Percentiles rank a stretch among this genome's conserved stretches.
Evolutionary conservation across 2,113 vertebrate genomes (phyloP).

Genomic region (Pantherophis guttatus): DNA sequence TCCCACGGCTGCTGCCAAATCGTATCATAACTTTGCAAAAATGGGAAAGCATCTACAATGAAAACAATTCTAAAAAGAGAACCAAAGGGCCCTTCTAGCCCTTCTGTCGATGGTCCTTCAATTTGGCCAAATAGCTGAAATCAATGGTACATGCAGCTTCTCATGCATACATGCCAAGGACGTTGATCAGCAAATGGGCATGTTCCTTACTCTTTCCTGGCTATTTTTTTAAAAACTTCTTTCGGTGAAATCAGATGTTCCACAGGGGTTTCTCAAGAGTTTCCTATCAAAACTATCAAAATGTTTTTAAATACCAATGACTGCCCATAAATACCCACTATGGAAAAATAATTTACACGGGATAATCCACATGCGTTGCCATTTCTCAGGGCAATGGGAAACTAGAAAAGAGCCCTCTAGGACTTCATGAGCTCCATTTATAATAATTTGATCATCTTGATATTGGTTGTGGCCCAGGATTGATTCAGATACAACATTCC

Average conservation of each 20-base stretch:
- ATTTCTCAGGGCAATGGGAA: not conserved
- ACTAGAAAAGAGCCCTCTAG: not conserved
- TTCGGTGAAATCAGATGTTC: not conserved
- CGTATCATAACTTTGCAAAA: constrained; percentile 13
- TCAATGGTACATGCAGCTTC: not conserved
- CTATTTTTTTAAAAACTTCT: too few species aligned
- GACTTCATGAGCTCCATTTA: not conserved
- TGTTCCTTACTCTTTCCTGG: not conserved
- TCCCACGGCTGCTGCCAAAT: not conserved
- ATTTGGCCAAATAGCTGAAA: not conserved
- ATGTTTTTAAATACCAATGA: not conserved
- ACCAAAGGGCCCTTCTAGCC: not conserved
- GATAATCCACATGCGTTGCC: not conserved
- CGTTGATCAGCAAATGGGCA: not conserved
- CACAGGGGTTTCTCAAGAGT: not conserved
- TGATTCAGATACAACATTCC: not conserved
- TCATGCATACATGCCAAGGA: not conserved
- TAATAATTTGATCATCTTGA: not conserved
- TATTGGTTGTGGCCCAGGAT: not conserved
- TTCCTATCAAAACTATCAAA: not conserved
- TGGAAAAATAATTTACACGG: not conserved
- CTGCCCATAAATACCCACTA: not conserved
- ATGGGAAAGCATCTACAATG: not conserved
- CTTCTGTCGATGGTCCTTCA: not conserved
- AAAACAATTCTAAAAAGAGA: not conserved